A percentile compares a stretch with the other conserved stretches of the same genome.
These are phyloP conservation scores for Rhagoletis pomonella DNA, from an alignment of 1,140 invertebrate genomes.

Conservation along the genomic window DNA sequence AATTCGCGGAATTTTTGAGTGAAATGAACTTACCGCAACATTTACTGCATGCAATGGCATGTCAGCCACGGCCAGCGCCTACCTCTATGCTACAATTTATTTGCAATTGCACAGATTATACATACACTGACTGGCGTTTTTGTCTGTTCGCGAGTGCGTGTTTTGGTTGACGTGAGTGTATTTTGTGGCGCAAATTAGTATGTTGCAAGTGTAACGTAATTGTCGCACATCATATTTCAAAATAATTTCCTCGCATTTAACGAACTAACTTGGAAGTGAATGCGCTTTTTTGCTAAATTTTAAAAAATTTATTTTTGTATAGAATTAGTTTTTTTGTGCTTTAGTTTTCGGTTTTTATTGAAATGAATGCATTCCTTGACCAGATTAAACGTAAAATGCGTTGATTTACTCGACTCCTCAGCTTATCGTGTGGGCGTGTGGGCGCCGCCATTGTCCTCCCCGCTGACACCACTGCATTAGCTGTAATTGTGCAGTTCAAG, in stretches of 20 bases:
- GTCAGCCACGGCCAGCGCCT: slow-evolving; percentile 14
- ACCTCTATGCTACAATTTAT: slow-evolving; percentile 49
- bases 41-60: slow-evolving; percentile 44
- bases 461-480: not conserved
- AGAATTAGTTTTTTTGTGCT: not conserved
- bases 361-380: slow-evolving; percentile 2
- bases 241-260: not conserved
- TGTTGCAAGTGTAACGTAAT: slow-evolving; percentile 2
- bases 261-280: not conserved
- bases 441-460: not conserved
- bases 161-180: not conserved
- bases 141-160: not conserved
- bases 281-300: not conserved
- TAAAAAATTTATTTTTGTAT: not conserved
- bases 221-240: slow-evolving; percentile 28
- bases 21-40: slow-evolving; percentile 50
- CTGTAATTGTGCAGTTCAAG: slow-evolving; percentile 11
- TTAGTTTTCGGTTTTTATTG: not conserved
- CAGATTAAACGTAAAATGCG: slow-evolving; percentile 20
- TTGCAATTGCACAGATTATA: slow-evolving; percentile 44
- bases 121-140: not conserved
- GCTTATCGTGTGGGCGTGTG: not conserved
- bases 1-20: slow-evolving; percentile 40
- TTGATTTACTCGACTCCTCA: not conserved
- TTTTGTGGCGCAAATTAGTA: slow-evolving; percentile 34